Conservation (phyloP, 2,888 invertebrate species). For the Sinopyrophorus schimmeli region DNA sequence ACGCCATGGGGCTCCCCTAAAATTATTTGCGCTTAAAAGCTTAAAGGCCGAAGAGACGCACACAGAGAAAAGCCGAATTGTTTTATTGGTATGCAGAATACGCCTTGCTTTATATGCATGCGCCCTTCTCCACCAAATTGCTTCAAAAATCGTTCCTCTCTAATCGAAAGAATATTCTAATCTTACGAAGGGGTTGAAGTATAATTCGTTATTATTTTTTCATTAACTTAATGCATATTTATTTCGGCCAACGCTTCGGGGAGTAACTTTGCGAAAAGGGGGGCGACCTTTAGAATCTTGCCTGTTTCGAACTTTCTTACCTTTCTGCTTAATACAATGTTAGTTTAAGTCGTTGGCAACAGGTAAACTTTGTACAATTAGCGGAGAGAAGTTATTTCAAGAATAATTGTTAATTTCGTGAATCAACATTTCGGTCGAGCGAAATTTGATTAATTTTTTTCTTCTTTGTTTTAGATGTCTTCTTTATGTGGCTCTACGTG, state of each 20-base stretch:
- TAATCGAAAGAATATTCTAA: too few relatives aligned
- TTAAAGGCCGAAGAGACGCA: too few relatives aligned
- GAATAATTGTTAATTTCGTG: conserved; percentile 2
- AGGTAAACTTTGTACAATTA: conserved; percentile 12
- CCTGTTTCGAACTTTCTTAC: neutral
- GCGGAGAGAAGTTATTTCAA: conserved; percentile 4
- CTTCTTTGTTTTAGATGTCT: conserved; percentile 46
- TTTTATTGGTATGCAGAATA: conserved; percentile 26
- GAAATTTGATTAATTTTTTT: neutral
- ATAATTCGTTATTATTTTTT: too few relatives aligned
- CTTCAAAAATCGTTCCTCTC: too few relatives aligned
- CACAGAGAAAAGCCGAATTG: conserved; percentile 23
- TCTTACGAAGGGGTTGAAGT: too few relatives aligned
- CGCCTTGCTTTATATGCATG: conserved; percentile 9
- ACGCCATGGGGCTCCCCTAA: conserved; percentile 19
- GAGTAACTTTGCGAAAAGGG: neutral
- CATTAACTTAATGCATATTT: too few relatives aligned
- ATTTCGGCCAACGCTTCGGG: neutral
- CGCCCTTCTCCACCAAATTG: too few relatives aligned
- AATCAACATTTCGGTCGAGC: conserved; percentile 3
- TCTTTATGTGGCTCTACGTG: conserved; percentile 46
- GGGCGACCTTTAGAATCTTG: neutral
- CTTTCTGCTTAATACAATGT: conserved; percentile 2
- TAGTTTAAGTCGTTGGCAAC: conserved; percentile 11
- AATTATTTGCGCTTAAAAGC: conserved; percentile 17